Evolutionary conservation across 2,888 invertebrate species (phyloP), one percentile per base, ranked within the genome.

Genomic region (Agrotis ipsilon): DNA sequence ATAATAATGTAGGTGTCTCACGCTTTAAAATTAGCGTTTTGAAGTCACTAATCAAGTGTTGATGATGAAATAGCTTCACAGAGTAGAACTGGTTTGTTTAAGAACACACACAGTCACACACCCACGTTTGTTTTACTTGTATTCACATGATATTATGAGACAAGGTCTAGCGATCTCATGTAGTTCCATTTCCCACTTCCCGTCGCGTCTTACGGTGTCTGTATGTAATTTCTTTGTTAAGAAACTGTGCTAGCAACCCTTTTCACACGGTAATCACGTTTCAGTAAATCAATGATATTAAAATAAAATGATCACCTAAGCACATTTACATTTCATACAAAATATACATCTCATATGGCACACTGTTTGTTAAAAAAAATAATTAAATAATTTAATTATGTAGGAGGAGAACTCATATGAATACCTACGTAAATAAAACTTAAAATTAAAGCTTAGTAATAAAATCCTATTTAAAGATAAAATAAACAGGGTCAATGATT

Each of bases 401-500:
- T 18, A 9, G 14, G 14, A 49, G 24, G 24, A 43, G 13, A 49
- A 19, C 19, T 16, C 39, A 14, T 21, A 49, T 6, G 3, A 11
- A 51, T n/a, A 39, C 9, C 14, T 27, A 39, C 39, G 1, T 39
- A 11, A 11, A 9, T 11, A 39, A 39, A 32, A 32, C 27, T 14
- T 43, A 46, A 57, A 49, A 51, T 9, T 6, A 32, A 6, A 43
- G n/a, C 9, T 45, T 9, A 19, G 27, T 24, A 11, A 69, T 48
- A 43, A 18, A 14, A 73, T 19, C 43, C 4, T 51, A 5, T 43
- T 54, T 49, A 54, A 64, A 21, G 0, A 24, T 43, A 27, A 60
- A 60, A 19, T 63, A 83, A 85, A 84, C 66, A 64, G 68, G 83
- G 84, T 86, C 82, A 86, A 84, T 86, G 84, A 79, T 81, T 85